Conservation (phyloP, 2,888 invertebrate species). For the Neocrepidodera transversa region DNA sequence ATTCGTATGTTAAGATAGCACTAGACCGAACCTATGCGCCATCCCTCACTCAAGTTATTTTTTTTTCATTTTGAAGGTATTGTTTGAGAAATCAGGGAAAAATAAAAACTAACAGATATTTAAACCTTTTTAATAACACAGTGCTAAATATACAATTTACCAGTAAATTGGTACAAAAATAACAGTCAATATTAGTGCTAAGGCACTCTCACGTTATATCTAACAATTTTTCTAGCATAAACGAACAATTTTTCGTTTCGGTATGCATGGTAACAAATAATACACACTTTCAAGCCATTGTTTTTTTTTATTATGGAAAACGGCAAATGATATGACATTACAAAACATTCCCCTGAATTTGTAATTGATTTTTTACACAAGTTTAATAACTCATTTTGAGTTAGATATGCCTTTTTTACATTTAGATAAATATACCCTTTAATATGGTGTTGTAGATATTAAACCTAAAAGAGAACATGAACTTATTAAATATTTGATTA, state of each 20-base stretch:
- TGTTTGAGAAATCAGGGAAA: too few relatives aligned
- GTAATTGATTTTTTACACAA: not conserved
- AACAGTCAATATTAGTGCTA: constrained; percentile 49
- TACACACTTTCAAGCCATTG: constrained; percentile 11
- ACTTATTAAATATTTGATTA: too few relatives aligned
- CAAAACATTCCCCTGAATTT: not conserved
- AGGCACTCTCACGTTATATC: constrained; percentile 48
- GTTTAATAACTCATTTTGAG: too few relatives aligned
- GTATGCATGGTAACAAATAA: constrained; percentile 25
- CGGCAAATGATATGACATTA: not conserved
- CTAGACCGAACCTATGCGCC: too few relatives aligned
- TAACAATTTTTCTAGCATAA: constrained; percentile 35
- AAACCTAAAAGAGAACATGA: too few relatives aligned
- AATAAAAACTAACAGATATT: too few relatives aligned
- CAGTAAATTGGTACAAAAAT: constrained; percentile 43
- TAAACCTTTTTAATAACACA: constrained; percentile 41
- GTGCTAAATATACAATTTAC: constrained; percentile 43
- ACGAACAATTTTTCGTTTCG: constrained; percentile 16
- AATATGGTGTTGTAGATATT: too few relatives aligned
- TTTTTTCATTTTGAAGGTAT: too few relatives aligned
- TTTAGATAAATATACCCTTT: too few relatives aligned
- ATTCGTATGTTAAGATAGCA: too few relatives aligned
- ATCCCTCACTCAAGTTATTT: too few relatives aligned
- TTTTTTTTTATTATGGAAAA: not conserved
- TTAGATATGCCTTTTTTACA: too few relatives aligned